A percentile compares a stretch with the other conserved stretches of the same genome.
Conservation (phyloP, 1,140 invertebrate species). For the Macrobrachium rosenbergii region DNA sequence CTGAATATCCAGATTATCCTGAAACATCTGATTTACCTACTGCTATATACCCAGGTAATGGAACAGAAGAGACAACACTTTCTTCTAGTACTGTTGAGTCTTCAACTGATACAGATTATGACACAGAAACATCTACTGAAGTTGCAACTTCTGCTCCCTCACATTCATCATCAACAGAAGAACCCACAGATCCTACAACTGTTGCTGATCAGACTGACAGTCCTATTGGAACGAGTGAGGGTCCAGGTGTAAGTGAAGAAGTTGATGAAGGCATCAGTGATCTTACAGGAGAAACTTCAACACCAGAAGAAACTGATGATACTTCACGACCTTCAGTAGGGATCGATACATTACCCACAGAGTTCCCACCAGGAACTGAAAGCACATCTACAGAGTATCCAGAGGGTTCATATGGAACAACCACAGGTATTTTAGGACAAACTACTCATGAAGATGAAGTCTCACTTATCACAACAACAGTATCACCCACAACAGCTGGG, state of each 20-base stretch:
- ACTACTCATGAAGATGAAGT: neutral
- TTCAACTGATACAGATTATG: neutral
- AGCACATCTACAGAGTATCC: conserved; percentile 5
- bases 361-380: neutral
- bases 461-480: neutral
- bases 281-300: too few relatives aligned
- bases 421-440: neutral
- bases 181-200: neutral
- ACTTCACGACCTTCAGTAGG: conserved; percentile 3
- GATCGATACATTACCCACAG: conserved; percentile 2
- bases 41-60: neutral
- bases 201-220: neutral
- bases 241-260: too few relatives aligned
- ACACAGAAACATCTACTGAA: neutral
- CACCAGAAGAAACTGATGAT: neutral
- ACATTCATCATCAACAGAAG: too few relatives aligned
- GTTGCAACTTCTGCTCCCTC: too few relatives aligned
- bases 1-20: too few relatives aligned
- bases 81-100: too few relatives aligned
- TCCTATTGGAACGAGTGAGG: too few relatives aligned
- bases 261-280: too few relatives aligned
- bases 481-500: neutral
- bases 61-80: neutral
- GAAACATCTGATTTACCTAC: too few relatives aligned
- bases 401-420: neutral